phyloP scores from a whole-genome alignment of 2,113 vertebrate species.

The Dryoscopus gambensis region DNA sequence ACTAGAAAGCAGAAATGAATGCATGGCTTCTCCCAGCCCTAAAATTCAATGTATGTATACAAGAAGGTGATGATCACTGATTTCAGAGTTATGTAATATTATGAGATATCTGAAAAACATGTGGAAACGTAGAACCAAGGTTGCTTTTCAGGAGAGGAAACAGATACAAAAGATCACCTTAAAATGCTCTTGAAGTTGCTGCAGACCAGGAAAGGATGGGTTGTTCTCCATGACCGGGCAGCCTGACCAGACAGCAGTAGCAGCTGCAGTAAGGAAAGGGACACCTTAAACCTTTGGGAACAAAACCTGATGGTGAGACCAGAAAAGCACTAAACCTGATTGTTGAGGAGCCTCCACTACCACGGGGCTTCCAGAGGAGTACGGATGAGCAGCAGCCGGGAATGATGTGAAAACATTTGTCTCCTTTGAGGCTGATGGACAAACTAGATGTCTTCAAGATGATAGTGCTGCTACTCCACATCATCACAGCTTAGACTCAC shows the following conservation, averaged over 20 bases:
- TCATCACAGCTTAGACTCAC: neutral
- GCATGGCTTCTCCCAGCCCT: neutral
- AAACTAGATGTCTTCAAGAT: neutral
- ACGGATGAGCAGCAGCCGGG: neutral
- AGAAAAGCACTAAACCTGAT: neutral
- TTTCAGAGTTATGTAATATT: neutral
- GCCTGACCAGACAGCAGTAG: neutral
- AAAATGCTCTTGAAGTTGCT: neutral
- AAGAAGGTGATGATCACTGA: neutral
- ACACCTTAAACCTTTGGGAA: neutral
- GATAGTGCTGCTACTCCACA: neutral
- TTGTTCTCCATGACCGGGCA: neutral
- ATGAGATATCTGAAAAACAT: neutral
- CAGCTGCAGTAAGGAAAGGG: neutral
- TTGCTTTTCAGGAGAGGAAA: neutral
- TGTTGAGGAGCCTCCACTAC: neutral
- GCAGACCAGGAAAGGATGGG: neutral
- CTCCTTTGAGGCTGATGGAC: neutral
- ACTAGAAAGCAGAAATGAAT: neutral
- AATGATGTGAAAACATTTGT: rapidly evolving
- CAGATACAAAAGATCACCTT: neutral
- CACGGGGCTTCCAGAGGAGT: neutral
- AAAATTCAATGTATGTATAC: neutral
- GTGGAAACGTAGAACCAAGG: neutral
- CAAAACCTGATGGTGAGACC: neutral